Percentiles rank a stretch among this genome's conserved stretches.
phyloP scores from a whole-genome alignment of 2,888 invertebrate species.

The Leptopilina syphax region DNA sequence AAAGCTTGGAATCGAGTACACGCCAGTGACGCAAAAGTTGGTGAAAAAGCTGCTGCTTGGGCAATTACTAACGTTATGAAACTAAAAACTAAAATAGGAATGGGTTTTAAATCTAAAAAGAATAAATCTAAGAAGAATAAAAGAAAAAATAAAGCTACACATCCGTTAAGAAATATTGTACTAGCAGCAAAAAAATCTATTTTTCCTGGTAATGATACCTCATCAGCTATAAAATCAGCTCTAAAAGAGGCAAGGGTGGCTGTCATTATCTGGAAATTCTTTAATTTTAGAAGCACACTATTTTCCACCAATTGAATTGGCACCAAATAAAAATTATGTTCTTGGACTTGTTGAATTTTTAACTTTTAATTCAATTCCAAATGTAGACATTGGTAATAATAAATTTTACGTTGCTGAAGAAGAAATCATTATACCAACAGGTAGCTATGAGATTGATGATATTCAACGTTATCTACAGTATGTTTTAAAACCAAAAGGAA shows the following conservation, averaged over 20 bases:
- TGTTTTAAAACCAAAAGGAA: background rate
- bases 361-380: conserved; percentile 66
- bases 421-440: background rate
- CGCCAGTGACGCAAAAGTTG: too few relatives aligned
- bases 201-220: background rate
- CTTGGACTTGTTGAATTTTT: conserved; percentile 64
- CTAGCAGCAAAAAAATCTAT: background rate
- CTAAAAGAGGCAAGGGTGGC: background rate
- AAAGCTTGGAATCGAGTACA: too few relatives aligned
- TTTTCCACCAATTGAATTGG: conserved; percentile 62
- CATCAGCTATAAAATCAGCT: background rate
- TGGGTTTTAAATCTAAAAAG: too few relatives aligned
- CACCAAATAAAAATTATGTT: conserved; percentile 56
- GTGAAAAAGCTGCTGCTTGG: too few relatives aligned
- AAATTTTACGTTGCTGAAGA: conserved; percentile 56
- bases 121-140: too few relatives aligned
- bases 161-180: background rate
- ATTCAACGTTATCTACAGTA: background rate
- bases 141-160: background rate
- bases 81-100: too few relatives aligned
- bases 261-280: conserved; percentile 37
- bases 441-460: conserved; percentile 1
- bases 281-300: conserved; percentile 46
- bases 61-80: too few relatives aligned
- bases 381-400: conserved; percentile 66